Percentiles rank a stretch among this genome's conserved stretches.
Evolutionary conservation across 2,113 vertebrate species (phyloP).

Genomic region (Dromas ardeola): DNA sequence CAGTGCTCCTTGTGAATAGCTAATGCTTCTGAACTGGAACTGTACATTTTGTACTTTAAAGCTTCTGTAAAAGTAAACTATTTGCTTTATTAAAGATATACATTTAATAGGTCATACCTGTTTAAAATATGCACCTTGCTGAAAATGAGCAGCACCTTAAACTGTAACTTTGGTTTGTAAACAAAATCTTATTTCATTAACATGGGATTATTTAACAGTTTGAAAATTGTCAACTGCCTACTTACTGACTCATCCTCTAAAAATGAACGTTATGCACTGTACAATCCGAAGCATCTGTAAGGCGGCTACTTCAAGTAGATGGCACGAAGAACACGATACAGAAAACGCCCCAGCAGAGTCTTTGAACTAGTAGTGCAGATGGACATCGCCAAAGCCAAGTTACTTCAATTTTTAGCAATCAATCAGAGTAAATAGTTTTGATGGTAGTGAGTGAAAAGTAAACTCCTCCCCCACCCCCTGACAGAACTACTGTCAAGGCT

Average conservation of each 20-base stretch:
- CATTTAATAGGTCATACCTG: slow-evolving; percentile 78
- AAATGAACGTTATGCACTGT: neutral
- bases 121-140: slow-evolving; percentile 67
- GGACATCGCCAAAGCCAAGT: accelerated
- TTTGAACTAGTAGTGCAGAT: accelerated
- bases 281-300: neutral
- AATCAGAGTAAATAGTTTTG: neutral
- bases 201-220: slow-evolving; percentile 45
- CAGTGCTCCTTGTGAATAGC: slow-evolving; percentile 79
- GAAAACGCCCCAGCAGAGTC: neutral
- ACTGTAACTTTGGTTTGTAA: slow-evolving; percentile 49
- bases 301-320: neutral
- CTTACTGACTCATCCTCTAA: slow-evolving; percentile 26
- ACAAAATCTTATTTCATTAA: slow-evolving; percentile 35
- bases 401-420: neutral
- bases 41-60: slow-evolving; percentile 88
- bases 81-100: slow-evolving; percentile 87
- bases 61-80: slow-evolving; percentile 82
- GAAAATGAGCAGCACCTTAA: slow-evolving; percentile 52
- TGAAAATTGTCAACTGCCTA: slow-evolving; percentile 57
- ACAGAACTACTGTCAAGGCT: neutral
- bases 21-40: slow-evolving; percentile 81
- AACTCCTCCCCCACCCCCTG: accelerated
- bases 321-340: neutral
- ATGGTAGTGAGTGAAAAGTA: too few relatives aligned